A percentile compares a stretch with the other conserved stretches of the same genome.
phyloP scores from a whole-genome alignment of 1,140 invertebrate genomes.

The Diachasma alloeum region DNA sequence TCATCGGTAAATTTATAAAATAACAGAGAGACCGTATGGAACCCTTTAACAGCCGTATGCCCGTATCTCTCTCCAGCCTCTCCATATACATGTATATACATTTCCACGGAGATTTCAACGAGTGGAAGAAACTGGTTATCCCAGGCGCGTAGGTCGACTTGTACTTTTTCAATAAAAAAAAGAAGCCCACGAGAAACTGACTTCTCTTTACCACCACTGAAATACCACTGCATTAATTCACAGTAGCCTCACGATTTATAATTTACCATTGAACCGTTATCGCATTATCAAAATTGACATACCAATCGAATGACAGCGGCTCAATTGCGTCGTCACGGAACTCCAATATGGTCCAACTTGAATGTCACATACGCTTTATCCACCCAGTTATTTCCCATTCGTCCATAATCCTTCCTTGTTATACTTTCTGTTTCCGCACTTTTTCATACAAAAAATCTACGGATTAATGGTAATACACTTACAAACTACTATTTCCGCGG shows the following conservation, averaged over 20 bases:
- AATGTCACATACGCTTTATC: slow-evolving; percentile 14
- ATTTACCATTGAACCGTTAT: slow-evolving; percentile 4
- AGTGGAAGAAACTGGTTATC: slow-evolving; percentile 48
- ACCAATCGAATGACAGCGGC: slow-evolving; percentile 23
- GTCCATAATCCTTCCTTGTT: slow-evolving; percentile 24
- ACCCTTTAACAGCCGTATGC: not conserved
- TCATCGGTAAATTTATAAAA: not conserved
- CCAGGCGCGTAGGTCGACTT: slow-evolving; percentile 33
- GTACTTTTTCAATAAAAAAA: slow-evolving; percentile 9
- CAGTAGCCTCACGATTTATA: not conserved
- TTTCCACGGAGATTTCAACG: slow-evolving; percentile 43
- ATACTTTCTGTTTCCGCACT: too few species aligned
- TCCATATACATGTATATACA: slow-evolving; percentile 12
- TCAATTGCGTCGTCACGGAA: not conserved
- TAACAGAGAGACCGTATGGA: not conserved
- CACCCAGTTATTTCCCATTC: not conserved
- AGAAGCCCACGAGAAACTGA: not conserved
- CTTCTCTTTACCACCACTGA: not conserved
- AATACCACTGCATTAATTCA: not conserved
- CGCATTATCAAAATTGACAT: not conserved
- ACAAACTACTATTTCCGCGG: not conserved
- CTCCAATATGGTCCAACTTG: slow-evolving; percentile 16
- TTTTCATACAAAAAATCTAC: too few species aligned
- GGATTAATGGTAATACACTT: too few species aligned
- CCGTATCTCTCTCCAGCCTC: not conserved